Base-by-base conservation (phyloP, 2,888 invertebrate genomes). In the Synanthedon vespiformis region DNA sequence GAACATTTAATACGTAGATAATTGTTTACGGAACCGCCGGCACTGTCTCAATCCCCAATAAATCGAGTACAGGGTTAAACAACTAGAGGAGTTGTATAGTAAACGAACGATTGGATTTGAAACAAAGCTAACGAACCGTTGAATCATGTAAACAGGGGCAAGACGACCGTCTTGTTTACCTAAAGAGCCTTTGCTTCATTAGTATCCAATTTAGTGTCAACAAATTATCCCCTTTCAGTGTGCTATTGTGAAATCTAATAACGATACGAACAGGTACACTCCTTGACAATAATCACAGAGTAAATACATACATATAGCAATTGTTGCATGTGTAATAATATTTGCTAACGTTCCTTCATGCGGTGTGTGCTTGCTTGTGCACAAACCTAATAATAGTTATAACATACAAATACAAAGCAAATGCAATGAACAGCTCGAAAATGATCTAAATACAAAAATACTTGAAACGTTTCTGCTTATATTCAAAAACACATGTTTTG, bases 141-240 rank as follows among this genome's bases (percentile, higher is more conserved):
- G 81, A 75, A 80, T 79, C 83, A 81, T 83, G 86, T 87, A 86
- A 85, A 86, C 86, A 86, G 77, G 73, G 75, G 74, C 79, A 85
- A 86, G 85, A 85, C 82, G 81, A 80, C 80, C 78, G 81, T 80
- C 82, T 83, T 86, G 85, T 87, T 87, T 86, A 85, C 81, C 77
- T 80, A 80, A 80, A 83, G 81, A 79, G 83, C 85, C 86, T 87
- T 87, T 87, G 86, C 83, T 87, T 87, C 86, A 87, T 87, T 86
- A 87, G 86, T 83, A 86, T 87, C 82, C 84, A 85, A 86, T 86
- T 85, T 80, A 78, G 84, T 83, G 82, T 83, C 82, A 82, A 85
- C 84, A 85, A 85, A 84, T 86, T 83, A 85, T 81, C 78, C 77
- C 71, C 72, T 76, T 80, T 71, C 67, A 59, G 62, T 62, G 22